These are phyloP conservation scores for Pteromalus puparum DNA, from an alignment of 1,140 invertebrate species.

Conservation along the genomic window DNA sequence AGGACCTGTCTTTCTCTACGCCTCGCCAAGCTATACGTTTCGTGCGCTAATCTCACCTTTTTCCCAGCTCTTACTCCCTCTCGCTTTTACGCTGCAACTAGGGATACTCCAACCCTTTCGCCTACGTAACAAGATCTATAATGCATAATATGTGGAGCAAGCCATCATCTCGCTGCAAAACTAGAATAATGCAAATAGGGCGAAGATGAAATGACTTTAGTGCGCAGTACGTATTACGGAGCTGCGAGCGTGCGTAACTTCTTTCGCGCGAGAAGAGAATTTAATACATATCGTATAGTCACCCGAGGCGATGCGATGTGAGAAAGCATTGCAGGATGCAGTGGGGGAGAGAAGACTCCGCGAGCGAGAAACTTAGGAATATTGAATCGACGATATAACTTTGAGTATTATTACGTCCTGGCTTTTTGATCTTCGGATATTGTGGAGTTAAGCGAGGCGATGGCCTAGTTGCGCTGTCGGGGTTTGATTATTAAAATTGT, in stretches of 20 bases:
- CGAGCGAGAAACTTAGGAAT: slow-evolving; percentile 39
- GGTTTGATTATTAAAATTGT: slow-evolving; percentile 21
- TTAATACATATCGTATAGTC: slow-evolving; percentile 49
- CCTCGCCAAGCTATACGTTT: not conserved
- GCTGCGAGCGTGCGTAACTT: slow-evolving; percentile 24
- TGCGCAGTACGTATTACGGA: not conserved
- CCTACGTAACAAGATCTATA: slow-evolving; percentile 45
- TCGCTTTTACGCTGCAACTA: not conserved
- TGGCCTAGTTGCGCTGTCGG: not conserved
- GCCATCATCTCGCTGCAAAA: not conserved
- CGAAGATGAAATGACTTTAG: slow-evolving; percentile 40
- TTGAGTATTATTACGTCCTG: slow-evolving; percentile 38
- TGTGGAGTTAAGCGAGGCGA: not conserved
- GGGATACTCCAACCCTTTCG: slow-evolving; percentile 35
- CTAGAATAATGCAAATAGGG: slow-evolving; percentile 44
- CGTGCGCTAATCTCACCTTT: slow-evolving; percentile 23
- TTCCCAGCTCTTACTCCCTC: not conserved
- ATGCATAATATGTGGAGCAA: not conserved
- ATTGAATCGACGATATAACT: slow-evolving; percentile 44
- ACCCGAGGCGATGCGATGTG: slow-evolving; percentile 39
- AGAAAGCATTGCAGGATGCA: not conserved
- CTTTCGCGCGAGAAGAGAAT: slow-evolving; percentile 35
- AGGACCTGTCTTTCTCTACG: slow-evolving; percentile 14
- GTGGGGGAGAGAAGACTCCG: not conserved
- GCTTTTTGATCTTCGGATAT: slow-evolving; percentile 34